Conservation (phyloP, 1,140 invertebrate species). For the Hyles euphorbiae region DNA sequence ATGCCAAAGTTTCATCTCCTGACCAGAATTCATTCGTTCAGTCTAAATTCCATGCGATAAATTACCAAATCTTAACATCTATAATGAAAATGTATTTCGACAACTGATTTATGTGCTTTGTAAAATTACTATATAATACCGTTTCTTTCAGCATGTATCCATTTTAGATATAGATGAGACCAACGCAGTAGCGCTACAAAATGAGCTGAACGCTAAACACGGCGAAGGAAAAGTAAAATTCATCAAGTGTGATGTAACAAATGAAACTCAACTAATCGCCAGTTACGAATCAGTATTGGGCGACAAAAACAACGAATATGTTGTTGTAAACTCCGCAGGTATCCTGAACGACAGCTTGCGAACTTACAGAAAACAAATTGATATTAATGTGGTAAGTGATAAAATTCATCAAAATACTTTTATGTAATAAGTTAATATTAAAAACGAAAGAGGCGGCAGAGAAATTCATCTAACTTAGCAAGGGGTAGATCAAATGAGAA, state of each 20-base stretch:
- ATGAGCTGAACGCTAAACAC: constrained; percentile 21
- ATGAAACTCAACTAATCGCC: constrained; percentile 75
- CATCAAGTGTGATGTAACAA: constrained; percentile 78
- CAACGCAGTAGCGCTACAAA: constrained; percentile 19
- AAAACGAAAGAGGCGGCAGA: no score
- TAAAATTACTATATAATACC: no score
- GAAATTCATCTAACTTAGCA: no score
- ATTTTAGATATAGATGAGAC: constrained; percentile 29
- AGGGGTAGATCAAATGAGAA: no score
- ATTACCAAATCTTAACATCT: no score
- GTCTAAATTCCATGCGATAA: no score
- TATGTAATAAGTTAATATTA: no score
- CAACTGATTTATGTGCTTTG: no score
- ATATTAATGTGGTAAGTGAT: constrained; percentile 39
- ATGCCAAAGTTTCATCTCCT: no score
- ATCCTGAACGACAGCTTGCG: constrained; percentile 40
- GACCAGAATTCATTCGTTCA: no score
- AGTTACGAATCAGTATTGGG: constrained; percentile 75
- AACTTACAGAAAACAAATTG: constrained; percentile 34
- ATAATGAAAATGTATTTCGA: no score
- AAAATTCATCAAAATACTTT: no score
- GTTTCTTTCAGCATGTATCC: constrained; percentile 28
- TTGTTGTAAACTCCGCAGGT: constrained; percentile 75
- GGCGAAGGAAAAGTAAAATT: constrained; percentile 32
- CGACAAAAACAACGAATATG: constrained; percentile 20